Conservation (phyloP, 64 coral and sea anemone species). For the Montipora cactus region DNA sequence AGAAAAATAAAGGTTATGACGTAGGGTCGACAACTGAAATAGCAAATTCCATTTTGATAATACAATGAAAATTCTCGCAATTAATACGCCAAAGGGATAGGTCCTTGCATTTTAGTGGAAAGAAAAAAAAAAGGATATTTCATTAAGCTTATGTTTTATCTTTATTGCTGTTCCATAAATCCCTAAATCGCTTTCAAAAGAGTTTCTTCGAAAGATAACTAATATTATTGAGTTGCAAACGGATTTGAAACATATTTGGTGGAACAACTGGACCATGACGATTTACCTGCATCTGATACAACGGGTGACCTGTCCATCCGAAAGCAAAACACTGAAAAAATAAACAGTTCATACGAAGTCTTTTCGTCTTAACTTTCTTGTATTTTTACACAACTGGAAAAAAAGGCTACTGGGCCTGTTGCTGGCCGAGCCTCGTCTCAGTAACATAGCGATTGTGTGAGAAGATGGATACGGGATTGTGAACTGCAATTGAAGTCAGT, state of each 20-base stretch:
- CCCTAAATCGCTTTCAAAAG: neutral
- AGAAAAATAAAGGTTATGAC: slow-evolving; percentile 26
- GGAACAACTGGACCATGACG: slow-evolving; percentile 1
- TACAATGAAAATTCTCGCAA: neutral
- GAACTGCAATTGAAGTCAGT: too few relatives aligned
- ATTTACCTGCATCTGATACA: slow-evolving; percentile 1
- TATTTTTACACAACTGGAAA: neutral
- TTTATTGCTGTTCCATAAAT: neutral
- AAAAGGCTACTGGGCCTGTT: too few relatives aligned
- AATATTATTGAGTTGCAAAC: neutral
- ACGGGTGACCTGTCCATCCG: slow-evolving; percentile 30
- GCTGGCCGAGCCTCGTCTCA: too few relatives aligned
- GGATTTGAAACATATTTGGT: neutral
- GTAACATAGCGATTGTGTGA: too few relatives aligned
- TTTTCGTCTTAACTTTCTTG: neutral
- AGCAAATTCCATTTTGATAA: slow-evolving; percentile 54
- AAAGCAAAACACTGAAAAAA: slow-evolving; percentile 11
- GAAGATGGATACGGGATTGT: too few relatives aligned
- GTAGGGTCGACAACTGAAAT: slow-evolving; percentile 23
- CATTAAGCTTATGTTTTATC: neutral
- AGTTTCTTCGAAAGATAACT: neutral
- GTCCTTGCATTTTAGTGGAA: too few relatives aligned
- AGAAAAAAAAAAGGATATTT: neutral
- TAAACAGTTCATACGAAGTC: neutral
- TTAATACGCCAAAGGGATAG: neutral